Conservation (phyloP, 2,113 vertebrate species). For the Mustela nigripes region DNA sequence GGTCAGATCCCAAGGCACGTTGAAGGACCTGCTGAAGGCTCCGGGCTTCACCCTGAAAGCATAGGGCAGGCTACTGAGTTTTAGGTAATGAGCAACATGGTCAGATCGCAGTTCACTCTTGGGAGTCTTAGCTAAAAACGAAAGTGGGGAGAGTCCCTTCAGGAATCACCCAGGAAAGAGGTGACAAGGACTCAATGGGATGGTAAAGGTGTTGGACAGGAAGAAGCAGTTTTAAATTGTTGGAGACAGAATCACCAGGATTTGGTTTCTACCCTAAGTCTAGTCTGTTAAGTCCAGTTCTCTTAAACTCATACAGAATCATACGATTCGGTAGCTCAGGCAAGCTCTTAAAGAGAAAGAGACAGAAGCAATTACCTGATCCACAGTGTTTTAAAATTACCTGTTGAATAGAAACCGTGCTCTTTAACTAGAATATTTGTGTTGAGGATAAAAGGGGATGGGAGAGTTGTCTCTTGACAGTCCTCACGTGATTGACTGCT, state of each 20-base stretch:
- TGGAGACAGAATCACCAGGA: background rate
- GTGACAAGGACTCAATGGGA: background rate
- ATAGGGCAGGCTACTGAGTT: background rate
- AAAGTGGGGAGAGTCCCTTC: background rate
- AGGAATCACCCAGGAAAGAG: background rate
- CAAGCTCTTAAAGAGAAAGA: background rate
- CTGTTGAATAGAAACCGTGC: background rate
- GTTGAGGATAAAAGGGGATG: background rate
- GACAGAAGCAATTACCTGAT: background rate
- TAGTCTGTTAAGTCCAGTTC: background rate
- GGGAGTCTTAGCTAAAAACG: background rate
- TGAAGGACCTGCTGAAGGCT: background rate
- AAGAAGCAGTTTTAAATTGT: background rate
- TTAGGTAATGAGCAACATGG: background rate
- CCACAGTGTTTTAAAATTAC: conserved; percentile 19
- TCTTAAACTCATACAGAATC: background rate
- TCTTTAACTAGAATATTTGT: conserved; percentile 23
- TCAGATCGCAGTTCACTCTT: background rate
- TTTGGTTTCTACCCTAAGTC: background rate
- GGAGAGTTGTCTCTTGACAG: background rate
- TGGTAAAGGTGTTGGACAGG: background rate
- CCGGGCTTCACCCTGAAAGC: background rate
- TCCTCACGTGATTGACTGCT: background rate
- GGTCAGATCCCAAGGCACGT: background rate
- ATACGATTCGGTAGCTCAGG: background rate